A percentile compares a stretch with the other conserved stretches of the same genome.
phyloP scores from a whole-genome alignment of 2,888 invertebrate species.

The Barypeithes pellucidus region DNA sequence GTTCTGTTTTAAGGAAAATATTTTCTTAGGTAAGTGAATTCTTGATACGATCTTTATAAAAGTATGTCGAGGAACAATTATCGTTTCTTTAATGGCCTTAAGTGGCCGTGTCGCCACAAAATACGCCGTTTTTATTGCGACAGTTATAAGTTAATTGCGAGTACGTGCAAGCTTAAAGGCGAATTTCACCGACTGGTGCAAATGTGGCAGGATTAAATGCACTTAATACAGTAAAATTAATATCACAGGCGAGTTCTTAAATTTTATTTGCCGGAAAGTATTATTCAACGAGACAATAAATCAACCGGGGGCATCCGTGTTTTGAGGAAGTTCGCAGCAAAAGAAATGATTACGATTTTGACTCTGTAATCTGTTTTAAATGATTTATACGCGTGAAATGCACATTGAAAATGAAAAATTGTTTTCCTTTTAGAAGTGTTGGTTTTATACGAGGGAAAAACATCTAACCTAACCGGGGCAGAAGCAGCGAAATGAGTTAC shows the following conservation, averaged over 20 bases:
- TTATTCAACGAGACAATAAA: conserved; percentile 10
- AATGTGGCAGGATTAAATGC: neutral
- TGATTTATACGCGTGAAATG: neutral
- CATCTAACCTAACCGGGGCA: too few relatives aligned
- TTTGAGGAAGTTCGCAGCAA: neutral
- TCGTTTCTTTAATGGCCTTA: conserved; percentile 43
- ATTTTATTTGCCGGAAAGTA: conserved; percentile 9
- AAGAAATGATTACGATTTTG: neutral
- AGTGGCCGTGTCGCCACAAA: conserved; percentile 50
- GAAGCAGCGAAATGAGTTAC: too few relatives aligned
- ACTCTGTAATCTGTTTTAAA: conserved; percentile 7
- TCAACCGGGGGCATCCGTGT: conserved; percentile 10
- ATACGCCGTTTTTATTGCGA: conserved; percentile 45
- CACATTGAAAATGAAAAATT: neutral
- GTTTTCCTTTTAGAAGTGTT: neutral
- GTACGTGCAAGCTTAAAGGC: conserved; percentile 32
- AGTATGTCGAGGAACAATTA: conserved; percentile 41
- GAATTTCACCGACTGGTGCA: neutral
- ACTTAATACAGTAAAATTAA: conserved; percentile 3
- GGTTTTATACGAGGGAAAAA: too few relatives aligned
- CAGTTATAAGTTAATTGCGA: conserved; percentile 45
- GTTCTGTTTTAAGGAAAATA: conserved; percentile 8
- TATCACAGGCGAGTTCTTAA: neutral
- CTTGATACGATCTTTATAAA: conserved; percentile 37
- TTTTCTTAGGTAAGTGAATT: conserved; percentile 32